phyloP scores from a whole-genome alignment of 2,113 vertebrate species.

The Cyprinodon variegatus region DNA sequence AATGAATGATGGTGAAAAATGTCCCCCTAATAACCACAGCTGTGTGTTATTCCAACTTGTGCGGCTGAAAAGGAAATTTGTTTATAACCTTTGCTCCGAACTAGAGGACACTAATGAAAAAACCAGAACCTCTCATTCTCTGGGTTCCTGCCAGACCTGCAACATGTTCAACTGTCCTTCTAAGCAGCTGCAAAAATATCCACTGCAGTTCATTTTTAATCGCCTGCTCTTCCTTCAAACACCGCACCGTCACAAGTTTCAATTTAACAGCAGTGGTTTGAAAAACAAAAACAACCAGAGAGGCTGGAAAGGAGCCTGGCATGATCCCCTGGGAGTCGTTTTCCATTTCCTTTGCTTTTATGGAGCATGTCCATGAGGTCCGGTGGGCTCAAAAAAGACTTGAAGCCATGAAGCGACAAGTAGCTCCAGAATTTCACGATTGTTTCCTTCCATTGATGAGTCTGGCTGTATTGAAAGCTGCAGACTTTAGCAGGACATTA shows the following conservation, averaged over 20 bases:
- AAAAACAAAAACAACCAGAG: conserved; percentile 42
- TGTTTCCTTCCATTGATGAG: neutral
- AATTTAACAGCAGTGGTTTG: conserved; percentile 35
- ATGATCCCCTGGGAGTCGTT: conserved; percentile 28
- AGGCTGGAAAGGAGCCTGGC: conserved; percentile 24
- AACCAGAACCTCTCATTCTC: conserved; percentile 16
- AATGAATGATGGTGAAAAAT: neutral
- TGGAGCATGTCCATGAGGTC: conserved; percentile 9
- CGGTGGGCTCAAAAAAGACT: conserved; percentile 15
- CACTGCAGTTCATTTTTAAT: conserved; percentile 56
- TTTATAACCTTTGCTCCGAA: conserved; percentile 18
- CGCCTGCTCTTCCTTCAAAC: conserved; percentile 43
- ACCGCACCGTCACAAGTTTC: conserved; percentile 33
- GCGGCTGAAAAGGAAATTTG: conserved; percentile 11
- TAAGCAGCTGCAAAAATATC: conserved; percentile 61
- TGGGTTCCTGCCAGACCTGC: conserved; percentile 6
- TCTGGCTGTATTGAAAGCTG: conserved; percentile 5
- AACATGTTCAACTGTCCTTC: conserved; percentile 31
- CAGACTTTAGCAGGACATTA: conserved; percentile 7
- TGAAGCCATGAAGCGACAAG: conserved; percentile 9
- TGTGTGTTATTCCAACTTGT: neutral
- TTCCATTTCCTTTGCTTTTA: conserved; percentile 18
- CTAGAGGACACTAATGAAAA: conserved; percentile 21
- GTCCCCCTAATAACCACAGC: neutral
- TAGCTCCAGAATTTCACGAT: neutral